Conservation (phyloP, 1,140 invertebrate species). For the Planococcus citri region DNA sequence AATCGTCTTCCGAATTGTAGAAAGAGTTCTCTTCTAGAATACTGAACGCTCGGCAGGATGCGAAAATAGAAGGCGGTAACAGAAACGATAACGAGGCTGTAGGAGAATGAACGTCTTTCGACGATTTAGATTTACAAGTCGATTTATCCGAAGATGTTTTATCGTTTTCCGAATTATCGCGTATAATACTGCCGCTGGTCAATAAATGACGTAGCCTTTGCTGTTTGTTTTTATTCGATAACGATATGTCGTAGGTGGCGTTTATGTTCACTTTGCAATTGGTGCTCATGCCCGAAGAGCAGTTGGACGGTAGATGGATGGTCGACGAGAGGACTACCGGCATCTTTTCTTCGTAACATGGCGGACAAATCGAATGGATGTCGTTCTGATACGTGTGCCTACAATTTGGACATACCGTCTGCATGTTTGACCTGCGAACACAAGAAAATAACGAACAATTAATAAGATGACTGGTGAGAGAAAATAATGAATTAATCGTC, state of each 20-base stretch:
- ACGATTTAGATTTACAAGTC: neutral
- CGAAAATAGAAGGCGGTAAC: neutral
- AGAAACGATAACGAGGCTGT: constrained; percentile 24
- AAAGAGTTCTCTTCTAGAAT: neutral
- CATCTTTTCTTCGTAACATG: neutral
- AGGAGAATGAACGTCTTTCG: constrained; percentile 17
- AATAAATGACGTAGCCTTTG: neutral
- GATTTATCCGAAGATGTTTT: neutral
- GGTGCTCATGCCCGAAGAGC: neutral
- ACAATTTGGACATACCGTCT: neutral
- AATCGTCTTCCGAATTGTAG: constrained; percentile 36
- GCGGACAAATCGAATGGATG: neutral
- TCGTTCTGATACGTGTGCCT: neutral
- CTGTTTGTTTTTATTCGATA: neutral
- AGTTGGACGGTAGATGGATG: neutral
- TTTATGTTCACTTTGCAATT: neutral
- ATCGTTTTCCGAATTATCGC: neutral
- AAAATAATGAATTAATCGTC: too few relatives aligned
- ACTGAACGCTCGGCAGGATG: neutral
- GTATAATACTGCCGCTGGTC: neutral
- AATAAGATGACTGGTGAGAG: too few relatives aligned
- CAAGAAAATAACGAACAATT: too few relatives aligned
- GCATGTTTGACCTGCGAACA: neutral
- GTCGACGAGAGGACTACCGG: neutral
- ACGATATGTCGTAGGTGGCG: neutral